A percentile compares a stretch with the other conserved stretches of the same genome.
These are phyloP conservation scores for Chiloscyllium plagiosum DNA, from an alignment of 2,113 vertebrate genomes.

Conservation along the genomic window DNA sequence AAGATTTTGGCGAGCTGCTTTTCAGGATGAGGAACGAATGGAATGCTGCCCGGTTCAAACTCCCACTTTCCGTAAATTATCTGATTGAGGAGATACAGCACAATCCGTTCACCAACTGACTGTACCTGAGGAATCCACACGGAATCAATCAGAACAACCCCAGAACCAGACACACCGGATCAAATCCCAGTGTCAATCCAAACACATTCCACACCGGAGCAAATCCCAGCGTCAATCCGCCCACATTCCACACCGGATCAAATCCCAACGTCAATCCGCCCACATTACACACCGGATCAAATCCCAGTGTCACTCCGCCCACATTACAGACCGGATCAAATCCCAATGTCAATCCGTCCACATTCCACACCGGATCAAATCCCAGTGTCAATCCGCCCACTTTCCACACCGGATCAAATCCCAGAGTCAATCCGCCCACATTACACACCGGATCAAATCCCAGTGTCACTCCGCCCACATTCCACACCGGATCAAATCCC, in stretches of 20 bases:
- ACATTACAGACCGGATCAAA: not conserved
- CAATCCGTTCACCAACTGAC: slow-evolving; percentile 74
- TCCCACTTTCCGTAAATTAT: slow-evolving; percentile 73
- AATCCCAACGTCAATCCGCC: not conserved
- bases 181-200: too few species aligned
- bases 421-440: too few species aligned
- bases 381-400: too few species aligned
- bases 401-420: too few species aligned
- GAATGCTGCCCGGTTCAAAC: slow-evolving; percentile 48
- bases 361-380: too few species aligned
- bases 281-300: not conserved
- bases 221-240: too few species aligned
- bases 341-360: not conserved
- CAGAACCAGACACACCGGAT: not conserved
- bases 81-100: slow-evolving; percentile 82
- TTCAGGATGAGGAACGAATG: slow-evolving; percentile 66
- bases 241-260: not conserved
- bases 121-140: slow-evolving; percentile 63
- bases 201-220: not conserved
- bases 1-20: slow-evolving; percentile 75
- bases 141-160: slow-evolving; percentile 19
- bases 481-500: too few species aligned
- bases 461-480: too few species aligned
- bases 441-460: too few species aligned
- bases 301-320: not conserved